Percentiles rank a stretch among this genome's conserved stretches.
Conservation (phyloP, 92 coral and sea anemone species). For the Palythoa grandis region DNA sequence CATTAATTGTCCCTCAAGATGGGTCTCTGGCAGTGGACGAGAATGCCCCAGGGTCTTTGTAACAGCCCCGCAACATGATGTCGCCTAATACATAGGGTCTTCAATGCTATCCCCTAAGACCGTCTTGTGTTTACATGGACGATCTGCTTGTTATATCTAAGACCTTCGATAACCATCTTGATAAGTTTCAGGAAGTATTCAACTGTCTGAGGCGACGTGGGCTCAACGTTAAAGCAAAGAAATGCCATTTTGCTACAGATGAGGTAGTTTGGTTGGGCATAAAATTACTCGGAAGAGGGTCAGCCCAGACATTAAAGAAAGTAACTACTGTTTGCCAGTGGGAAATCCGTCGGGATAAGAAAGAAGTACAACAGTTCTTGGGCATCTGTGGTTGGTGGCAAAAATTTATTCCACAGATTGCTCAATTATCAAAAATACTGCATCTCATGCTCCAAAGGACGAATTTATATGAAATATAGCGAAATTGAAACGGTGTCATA, state of each 20-base stretch:
- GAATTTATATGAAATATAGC: constrained; percentile 45
- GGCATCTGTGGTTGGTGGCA: constrained; percentile 59
- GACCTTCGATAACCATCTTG: constrained; percentile 47
- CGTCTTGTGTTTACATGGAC: constrained; percentile 46
- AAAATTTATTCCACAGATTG: constrained; percentile 32
- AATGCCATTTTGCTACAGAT: constrained; percentile 33
- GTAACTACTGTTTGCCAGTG: constrained; percentile 33
- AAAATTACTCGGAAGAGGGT: constrained; percentile 35
- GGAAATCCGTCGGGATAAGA: constrained; percentile 37
- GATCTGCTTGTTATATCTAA: constrained; percentile 49
- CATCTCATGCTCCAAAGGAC: constrained; percentile 36
- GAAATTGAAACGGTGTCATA: constrained; percentile 1
- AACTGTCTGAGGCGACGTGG: constrained; percentile 37
- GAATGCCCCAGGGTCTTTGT: constrained; percentile 59
- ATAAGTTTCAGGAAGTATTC: constrained; percentile 37
- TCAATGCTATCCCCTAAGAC: constrained; percentile 41
- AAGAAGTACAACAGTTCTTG: constrained; percentile 52
- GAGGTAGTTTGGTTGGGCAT: constrained; percentile 39
- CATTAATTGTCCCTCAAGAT: constrained; percentile 50
- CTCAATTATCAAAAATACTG: constrained; percentile 37
- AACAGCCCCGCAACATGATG: constrained; percentile 57
- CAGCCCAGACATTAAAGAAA: constrained; percentile 40
- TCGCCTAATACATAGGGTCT: constrained; percentile 55
- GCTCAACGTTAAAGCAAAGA: constrained; percentile 37
- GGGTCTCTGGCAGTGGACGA: constrained; percentile 60